Evolutionary conservation across 2,888 invertebrate genomes (phyloP).

Genomic region (Amphipyra berbera): DNA sequence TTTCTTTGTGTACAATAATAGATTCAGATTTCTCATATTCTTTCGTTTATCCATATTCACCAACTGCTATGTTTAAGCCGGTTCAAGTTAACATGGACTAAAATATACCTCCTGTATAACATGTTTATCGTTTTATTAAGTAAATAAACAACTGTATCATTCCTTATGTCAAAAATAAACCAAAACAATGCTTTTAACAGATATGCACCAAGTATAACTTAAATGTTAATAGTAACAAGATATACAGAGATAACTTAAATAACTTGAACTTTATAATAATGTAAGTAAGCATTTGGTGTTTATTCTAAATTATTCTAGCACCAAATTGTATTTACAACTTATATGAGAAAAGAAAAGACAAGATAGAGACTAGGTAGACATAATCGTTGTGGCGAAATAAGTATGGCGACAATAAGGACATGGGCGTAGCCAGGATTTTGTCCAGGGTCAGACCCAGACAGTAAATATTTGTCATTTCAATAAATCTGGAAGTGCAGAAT

Average conservation of each 20-base stretch:
- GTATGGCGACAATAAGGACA: conserved; percentile 68
- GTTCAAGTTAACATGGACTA: background rate
- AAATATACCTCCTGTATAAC: conserved; percentile 20
- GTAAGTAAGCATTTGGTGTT: conserved; percentile 59
- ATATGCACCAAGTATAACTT: conserved; percentile 49
- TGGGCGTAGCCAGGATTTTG: too few relatives aligned
- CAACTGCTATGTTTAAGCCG: background rate
- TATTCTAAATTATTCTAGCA: conserved; percentile 69
- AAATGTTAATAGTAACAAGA: conserved; percentile 59
- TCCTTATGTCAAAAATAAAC: conserved; percentile 22
- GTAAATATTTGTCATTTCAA: too few relatives aligned
- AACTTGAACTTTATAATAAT: conserved; percentile 37
- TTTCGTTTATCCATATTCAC: too few relatives aligned
- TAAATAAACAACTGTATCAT: conserved; percentile 14
- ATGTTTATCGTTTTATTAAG: background rate
- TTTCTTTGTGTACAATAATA: too few relatives aligned
- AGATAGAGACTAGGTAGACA: conserved; percentile 78
- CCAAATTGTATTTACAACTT: conserved; percentile 74
- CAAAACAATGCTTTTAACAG: conserved; percentile 27
- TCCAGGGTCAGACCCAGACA: too few relatives aligned
- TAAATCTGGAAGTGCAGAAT: too few relatives aligned
- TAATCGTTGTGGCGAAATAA: conserved; percentile 75
- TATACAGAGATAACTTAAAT: conserved; percentile 64
- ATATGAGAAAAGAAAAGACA: conserved; percentile 66
- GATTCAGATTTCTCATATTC: too few relatives aligned